A percentile compares a stretch with the other conserved stretches of the same genome.
Evolutionary conservation across 1,140 invertebrate genomes (phyloP).

Genomic region (Micrasema longulum): DNA sequence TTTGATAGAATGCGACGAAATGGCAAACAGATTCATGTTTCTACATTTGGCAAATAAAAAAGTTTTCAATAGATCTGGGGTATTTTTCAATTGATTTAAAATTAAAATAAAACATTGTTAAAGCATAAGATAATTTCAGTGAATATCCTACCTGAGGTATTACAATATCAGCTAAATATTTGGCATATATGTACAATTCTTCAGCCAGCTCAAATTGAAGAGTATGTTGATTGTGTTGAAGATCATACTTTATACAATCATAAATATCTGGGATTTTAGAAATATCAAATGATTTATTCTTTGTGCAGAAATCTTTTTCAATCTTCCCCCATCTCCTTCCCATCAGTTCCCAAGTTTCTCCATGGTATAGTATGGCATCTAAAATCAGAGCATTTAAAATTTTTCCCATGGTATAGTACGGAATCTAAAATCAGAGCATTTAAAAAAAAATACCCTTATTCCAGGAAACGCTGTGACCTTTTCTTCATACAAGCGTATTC

Average conservation of each 20-base stretch:
- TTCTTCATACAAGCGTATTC: too few species aligned
- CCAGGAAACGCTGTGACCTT: too few species aligned
- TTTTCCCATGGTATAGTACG: constrained; percentile 96
- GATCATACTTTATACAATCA: constrained; percentile 99
- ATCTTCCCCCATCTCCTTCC: constrained; percentile 98
- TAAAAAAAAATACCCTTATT: too few species aligned
- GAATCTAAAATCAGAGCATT: constrained; percentile 80
- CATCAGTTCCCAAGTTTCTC: constrained; percentile 99
- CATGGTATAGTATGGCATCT: constrained; percentile 95
- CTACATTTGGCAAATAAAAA: too few species aligned
- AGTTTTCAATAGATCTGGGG: too few species aligned
- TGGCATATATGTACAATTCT: constrained; percentile 94
- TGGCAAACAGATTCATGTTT: too few species aligned
- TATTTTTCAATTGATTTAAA: too few species aligned
- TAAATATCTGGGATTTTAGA: constrained; percentile 99
- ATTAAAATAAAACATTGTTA: too few species aligned
- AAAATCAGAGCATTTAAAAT: constrained; percentile 77
- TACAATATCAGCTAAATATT: constrained; percentile 97
- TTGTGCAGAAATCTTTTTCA: constrained; percentile 97
- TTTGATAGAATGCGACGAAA: too few species aligned
- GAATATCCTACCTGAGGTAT: constrained; percentile 88
- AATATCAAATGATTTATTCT: constrained; percentile 94
- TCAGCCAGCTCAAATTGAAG: constrained; percentile 94
- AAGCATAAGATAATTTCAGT: too few species aligned
- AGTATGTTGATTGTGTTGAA: constrained; percentile 97